Base-by-base conservation (phyloP, 2,888 invertebrate species). In the Dryadula phaetusa region DNA sequence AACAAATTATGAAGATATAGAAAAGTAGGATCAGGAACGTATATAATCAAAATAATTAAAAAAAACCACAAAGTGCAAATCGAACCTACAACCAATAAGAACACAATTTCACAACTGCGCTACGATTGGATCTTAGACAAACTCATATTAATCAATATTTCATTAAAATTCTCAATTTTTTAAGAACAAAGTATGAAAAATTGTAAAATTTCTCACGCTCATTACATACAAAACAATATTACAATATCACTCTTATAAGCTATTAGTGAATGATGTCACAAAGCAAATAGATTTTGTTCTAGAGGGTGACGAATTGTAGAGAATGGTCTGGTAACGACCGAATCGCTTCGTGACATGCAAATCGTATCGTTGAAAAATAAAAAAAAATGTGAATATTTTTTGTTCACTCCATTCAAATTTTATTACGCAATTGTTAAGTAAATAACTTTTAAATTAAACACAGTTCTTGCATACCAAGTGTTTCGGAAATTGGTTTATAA, bases 251-350 rank as follows among this genome's bases (percentile, higher is more conserved):
- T 60, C 18, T 44, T 32, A 3, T 32, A 1, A 28, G 14, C 14
- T 44, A 44, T 44, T 44, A 44, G 44, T 40, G 14, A 14, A 52
- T 42, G 22, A 25, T 32, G 49, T 32, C 28, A 64, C 49, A 65
- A 65, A 60, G 32, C 25, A 12, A 60, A 65, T 32, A 42, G 32
- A 53, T 54, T 44, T 53, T 25, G 49, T 40, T 32, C 34, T 2
- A 47, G 42, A 49, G 40, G 56, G 58, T 52, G 58, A 42, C 49
- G n/a, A 18, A 65, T 49, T 49, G 16, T 28, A n/a, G 46, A 18
- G 25, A 49, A 64, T 42, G 40, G 40, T n/a, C 2, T 32, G 20
- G 34, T 56, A 37, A 56, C 49, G 40, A 62, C 8, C 28, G 20
- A 62, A 34, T 20, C 18, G 52, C 25, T 52, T 62, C 42, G 28